A percentile compares a stretch with the other conserved stretches of the same genome.
phyloP scores from a whole-genome alignment of 2,113 vertebrate species.

The Notechis scutatus region DNA sequence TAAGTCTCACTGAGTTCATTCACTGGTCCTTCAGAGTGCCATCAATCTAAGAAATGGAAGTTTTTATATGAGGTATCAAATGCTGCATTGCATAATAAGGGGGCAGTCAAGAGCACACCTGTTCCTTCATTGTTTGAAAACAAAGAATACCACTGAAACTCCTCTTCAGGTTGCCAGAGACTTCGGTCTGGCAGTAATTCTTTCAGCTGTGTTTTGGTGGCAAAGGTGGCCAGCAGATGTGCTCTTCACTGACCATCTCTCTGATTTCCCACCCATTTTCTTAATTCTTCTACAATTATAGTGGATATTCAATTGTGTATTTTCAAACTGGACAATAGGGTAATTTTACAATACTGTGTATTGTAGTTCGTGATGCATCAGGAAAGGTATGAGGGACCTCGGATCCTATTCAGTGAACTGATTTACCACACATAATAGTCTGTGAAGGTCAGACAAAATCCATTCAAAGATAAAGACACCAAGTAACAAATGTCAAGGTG shows the following conservation, averaged over 20 bases:
- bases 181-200: background rate
- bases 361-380: background rate
- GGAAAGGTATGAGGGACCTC: background rate
- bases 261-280: background rate
- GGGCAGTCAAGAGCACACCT: too few relatives aligned
- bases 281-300: background rate
- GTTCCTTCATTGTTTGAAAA: background rate
- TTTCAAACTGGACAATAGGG: background rate
- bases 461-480: background rate
- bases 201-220: background rate
- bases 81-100: background rate
- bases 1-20: background rate
- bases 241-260: background rate
- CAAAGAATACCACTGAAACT: background rate
- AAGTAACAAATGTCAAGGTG: background rate
- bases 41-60: background rate
- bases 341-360: background rate
- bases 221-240: background rate
- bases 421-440: too few relatives aligned
- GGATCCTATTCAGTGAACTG: background rate
- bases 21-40: background rate
- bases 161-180: too few relatives aligned
- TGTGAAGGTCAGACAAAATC: background rate
- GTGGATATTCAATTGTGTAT: background rate
- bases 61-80: background rate